These are phyloP conservation scores for Enteromius paludinosus DNA, from an alignment of 2,797 vertebrate species.

Conservation along the genomic window DNA sequence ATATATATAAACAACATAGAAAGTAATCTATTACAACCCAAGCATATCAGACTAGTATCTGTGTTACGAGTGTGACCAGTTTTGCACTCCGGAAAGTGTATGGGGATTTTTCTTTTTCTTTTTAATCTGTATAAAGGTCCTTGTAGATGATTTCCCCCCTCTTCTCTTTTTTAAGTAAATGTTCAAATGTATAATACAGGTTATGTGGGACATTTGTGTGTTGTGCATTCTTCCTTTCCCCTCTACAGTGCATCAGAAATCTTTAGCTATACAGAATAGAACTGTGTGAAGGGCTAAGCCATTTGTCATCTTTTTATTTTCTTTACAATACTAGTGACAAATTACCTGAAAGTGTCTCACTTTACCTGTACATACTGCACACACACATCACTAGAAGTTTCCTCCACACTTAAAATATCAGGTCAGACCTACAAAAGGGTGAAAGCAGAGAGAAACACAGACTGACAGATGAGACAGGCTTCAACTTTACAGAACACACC, in stretches of 20 bases:
- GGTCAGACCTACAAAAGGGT: neutral
- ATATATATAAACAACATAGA: neutral
- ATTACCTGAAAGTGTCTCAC: neutral
- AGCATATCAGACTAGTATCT: slow-evolving; percentile 1
- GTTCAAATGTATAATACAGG: neutral
- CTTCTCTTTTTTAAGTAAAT: neutral
- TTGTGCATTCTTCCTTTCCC: neutral
- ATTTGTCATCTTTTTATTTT: neutral
- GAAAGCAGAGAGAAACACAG: slow-evolving; percentile 2
- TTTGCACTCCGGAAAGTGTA: neutral
- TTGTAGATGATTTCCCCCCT: neutral
- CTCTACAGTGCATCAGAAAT: neutral
- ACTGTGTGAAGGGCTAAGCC: neutral
- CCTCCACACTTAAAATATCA: neutral
- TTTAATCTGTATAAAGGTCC: neutral
- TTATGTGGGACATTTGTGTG: neutral
- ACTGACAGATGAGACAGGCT: neutral
- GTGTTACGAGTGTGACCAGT: slow-evolving; percentile 19
- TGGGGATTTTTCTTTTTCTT: neutral
- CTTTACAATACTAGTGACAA: neutral
- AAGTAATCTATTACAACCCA: slow-evolving; percentile 8
- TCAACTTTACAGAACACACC: neutral
- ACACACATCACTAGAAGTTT: neutral
- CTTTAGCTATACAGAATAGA: neutral
- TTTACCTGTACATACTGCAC: neutral